phyloP scores from a whole-genome alignment of 2,888 invertebrate species.

The Ceratothoa steindachneri region DNA sequence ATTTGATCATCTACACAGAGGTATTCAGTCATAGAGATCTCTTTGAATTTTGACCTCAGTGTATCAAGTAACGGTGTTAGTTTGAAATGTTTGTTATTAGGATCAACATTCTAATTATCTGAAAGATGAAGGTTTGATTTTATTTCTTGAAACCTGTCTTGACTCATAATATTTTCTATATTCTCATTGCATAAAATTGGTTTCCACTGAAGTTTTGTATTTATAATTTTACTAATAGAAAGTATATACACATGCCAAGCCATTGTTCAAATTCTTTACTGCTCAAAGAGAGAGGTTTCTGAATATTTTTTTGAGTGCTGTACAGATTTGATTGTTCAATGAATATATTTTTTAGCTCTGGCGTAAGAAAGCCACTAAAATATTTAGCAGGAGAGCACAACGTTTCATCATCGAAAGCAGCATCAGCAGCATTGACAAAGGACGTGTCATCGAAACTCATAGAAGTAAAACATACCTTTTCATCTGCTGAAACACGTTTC shows the following conservation, averaged over 20 bases:
- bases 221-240: background rate
- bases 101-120: background rate
- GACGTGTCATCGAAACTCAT: background rate
- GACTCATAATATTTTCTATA: background rate
- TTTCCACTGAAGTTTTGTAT: background rate
- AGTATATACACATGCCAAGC: background rate
- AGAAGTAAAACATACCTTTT: background rate
- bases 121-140: constrained; percentile 5
- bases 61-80: constrained; percentile 1
- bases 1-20: constrained; percentile 8
- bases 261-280: background rate
- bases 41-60: background rate
- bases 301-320: background rate
- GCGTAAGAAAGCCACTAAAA: background rate
- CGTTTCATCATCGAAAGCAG: background rate
- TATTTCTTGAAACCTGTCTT: background rate
- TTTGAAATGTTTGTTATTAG: background rate
- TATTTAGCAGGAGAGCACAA: background rate
- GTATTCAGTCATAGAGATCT: background rate
- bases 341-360: background rate
- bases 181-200: background rate
- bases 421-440: no score
- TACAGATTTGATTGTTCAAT: background rate
- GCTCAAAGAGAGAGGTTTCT: background rate
- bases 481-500: background rate